Evolutionary conservation across 1,140 invertebrate genomes (phyloP), one percentile per base, ranked within the genome.

Genomic region (Phocides pigmalion): DNA sequence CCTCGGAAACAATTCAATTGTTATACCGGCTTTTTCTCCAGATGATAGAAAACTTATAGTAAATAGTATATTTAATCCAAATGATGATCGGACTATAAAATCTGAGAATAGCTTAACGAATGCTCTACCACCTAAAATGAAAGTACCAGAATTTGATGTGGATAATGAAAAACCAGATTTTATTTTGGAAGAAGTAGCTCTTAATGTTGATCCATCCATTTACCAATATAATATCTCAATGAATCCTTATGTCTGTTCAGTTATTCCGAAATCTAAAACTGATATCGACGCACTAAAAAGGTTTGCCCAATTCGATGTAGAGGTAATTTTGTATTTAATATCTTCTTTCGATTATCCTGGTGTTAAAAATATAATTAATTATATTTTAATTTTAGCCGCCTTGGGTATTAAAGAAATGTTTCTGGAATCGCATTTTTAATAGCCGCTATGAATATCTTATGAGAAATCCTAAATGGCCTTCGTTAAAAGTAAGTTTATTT

Each of bases 381-480:
- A 22, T 22, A 22, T 22, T 28, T 12, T 35, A n/a, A 12, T 79
- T 76, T n/a, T 61, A 90, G 87, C 76, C 87, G 4, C 35, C 62
- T 1, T 90, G 87, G 87, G 62, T 76, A 11, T 11, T 1, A 4
- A 81, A 79, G 32, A 80, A 71, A 56, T 51, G 70, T 25, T 90
- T 72, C 65, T 88, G 87, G 87, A 82, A 84, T 59, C 56, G 50
- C 15, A 70, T 87, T 49, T 90, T 82, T 53, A 79, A 88, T 19
- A 84, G 77, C 62, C 79, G 87, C 2, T 90, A 90, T 49, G 85
- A 87, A 64, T 75, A 74, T 22, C 62, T 90, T 9, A 88, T 90
- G 85, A 79, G 83, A 65, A 84, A 78, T 67, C 59, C 76, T 5
- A 79, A 84, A 62, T 90, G 87, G 87, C 87, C 87, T 2, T 54